Base-by-base conservation (phyloP, 2,113 vertebrate genomes). In the Parus major region DNA sequence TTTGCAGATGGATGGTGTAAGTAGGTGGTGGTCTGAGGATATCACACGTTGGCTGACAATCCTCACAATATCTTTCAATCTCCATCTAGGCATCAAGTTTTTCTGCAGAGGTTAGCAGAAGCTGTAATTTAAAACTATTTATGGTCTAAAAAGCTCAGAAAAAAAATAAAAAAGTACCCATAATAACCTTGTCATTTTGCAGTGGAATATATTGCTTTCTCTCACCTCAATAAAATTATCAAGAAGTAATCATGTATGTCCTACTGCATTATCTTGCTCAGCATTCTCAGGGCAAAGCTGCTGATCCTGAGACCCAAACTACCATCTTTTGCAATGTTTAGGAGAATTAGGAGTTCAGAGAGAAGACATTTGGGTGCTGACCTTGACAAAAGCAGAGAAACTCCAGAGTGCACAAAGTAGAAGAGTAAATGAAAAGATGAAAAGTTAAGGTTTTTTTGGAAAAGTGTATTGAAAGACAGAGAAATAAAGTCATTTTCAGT, bases 101-200 rank as follows among this genome's bases (percentile, higher is more conserved):
- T 87, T 91, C 93, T 78, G 50, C 60, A 94, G 72, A 94, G 76
- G 22, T 89, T 79, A 76, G 42, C 88, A 95, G 46, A 87, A 80
- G n/a, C 41, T 96, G 49, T 71, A 73, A 95, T 90, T 92, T 92
- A 56, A 78, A 95, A 79, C 29, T 84, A 91, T 90, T 94, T 96
- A 68, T 77, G 23, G 50, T 29, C 28, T 92, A 36, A 92, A 93
- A 92, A 76, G 17, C 16, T 49, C 3, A 35, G 53, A 13, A 23
- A 57, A 71, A 52, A 72, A 20, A 11, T 5, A 15, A 63, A 46
- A 85, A 75, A 41, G 0, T 15, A 60, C 7, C 7, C 27, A 71
- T 82, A 86, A 61, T 71, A 91, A 77, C 27, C 70, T 86, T 89
- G 29, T 76, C 35, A 80, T 95, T 91, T 95, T 78, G 29, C 68